Base-by-base conservation (phyloP, 2,888 invertebrate genomes). In the Mythimna impura region DNA sequence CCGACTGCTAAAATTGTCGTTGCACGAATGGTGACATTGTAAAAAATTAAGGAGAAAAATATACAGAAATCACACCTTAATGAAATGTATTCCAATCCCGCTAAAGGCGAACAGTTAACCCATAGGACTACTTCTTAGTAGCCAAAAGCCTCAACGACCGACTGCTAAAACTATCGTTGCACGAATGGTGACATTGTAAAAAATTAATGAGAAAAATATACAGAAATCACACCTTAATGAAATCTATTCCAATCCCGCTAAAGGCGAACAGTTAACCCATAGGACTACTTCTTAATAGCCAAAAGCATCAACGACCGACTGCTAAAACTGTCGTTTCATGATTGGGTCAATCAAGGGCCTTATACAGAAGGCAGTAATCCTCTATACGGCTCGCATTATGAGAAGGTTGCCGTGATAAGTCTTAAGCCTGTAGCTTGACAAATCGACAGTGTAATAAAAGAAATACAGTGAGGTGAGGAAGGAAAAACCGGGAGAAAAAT, bases 201-300 rank as follows among this genome's bases (percentile, higher is more conserved):
- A 20, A 50, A 20, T 20, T 10, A 54, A 22, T 22, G 5, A 22
- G 0, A 9, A 22, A 22, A 54, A 12, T 0, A 17, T 55, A 7
- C 40, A 8, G 1, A 22, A 6, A 36, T 36, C n/a, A 40, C 20
- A 30, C 30, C 10, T 30, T 12, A 50, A 63, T 52, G 78, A 52
- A 57, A 52, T 70, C 55, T 76, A 76, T 79, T 81, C 71, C 79
- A 79, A 82, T 82, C 80, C 75, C 78, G 71, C 78, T 80, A 80
- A 78, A 58, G 10, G 25, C 12, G 30, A 57, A 62, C 52, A 74
- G 7, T 50, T 14, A 20, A n/a, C 3, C 12, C n/a, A 10, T 17
- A 25, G 3, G 0, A 2, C 2, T 6, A n/a, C 5, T 17, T 1
- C 25, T 14, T 36, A 2, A 55, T 2, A 7, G 14, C 0, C 55